Evolutionary conservation across 2,113 vertebrate species (phyloP).

Genomic region (Salvelinus alpinus): DNA sequence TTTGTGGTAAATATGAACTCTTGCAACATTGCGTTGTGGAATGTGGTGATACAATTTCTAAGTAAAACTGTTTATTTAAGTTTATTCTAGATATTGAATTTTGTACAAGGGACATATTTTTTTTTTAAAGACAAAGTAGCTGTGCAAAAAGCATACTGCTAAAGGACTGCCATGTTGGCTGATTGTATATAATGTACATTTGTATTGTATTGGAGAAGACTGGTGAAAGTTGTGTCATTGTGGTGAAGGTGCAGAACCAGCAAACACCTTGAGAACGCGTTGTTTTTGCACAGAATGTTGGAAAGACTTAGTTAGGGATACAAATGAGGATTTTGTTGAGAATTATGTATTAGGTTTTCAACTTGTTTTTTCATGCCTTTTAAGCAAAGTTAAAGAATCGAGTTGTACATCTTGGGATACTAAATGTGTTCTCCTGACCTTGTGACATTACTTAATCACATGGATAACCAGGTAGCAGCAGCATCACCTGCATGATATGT

Average conservation of each 20-base stretch:
- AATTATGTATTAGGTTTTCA: constrained; percentile 52
- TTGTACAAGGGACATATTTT: constrained; percentile 34
- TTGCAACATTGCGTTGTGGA: constrained; percentile 19
- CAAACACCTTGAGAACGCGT: constrained; percentile 39
- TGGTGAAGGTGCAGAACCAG: constrained; percentile 3
- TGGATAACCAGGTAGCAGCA: constrained; percentile 51
- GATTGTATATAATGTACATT: constrained; percentile 41
- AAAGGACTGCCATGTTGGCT: constrained; percentile 20
- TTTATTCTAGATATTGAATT: constrained; percentile 18
- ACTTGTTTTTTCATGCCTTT: constrained; percentile 55
- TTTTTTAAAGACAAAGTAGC: constrained; percentile 31
- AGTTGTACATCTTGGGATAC: constrained; percentile 60
- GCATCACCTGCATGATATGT: constrained; percentile 39
- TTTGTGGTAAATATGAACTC: constrained; percentile 11
- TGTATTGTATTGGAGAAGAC: constrained; percentile 32
- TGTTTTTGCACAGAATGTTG: constrained; percentile 70
- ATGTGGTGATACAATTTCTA: constrained; percentile 38
- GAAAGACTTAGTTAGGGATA: constrained; percentile 62
- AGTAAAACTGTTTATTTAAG: constrained; percentile 44
- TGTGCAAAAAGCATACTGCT: constrained; percentile 30
- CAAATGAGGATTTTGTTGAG: constrained; percentile 47
- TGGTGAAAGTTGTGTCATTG: constrained; percentile 19
- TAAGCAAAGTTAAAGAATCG: constrained; percentile 54
- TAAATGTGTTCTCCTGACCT: constrained; percentile 21
- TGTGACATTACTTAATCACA: background rate